Percentiles rank a stretch among this genome's conserved stretches.
These are phyloP conservation scores for Crocallis elinguaria DNA, from an alignment of 2,888 invertebrate genomes.

Conservation along the genomic window DNA sequence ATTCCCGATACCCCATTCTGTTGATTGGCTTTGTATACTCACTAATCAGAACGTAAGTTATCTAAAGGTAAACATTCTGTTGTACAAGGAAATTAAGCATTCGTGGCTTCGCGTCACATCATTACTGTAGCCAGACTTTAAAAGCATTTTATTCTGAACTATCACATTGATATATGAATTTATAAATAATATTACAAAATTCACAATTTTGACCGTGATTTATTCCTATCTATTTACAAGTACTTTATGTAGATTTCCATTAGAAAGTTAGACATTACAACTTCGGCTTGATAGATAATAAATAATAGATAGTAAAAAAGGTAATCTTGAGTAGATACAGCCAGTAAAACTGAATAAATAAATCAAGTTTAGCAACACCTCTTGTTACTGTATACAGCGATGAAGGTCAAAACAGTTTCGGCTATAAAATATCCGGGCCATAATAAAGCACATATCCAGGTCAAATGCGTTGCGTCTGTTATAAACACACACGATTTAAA, in stretches of 20 bases:
- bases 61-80: too few species aligned
- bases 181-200: too few species aligned
- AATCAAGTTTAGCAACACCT: slow-evolving; percentile 9
- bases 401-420: slow-evolving; percentile 28
- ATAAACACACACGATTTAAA: slow-evolving; percentile 22
- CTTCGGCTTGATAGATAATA: background rate
- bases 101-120: too few species aligned
- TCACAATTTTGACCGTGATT: too few species aligned
- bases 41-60: background rate
- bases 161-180: too few species aligned
- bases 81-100: too few species aligned
- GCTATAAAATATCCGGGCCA: slow-evolving; percentile 25
- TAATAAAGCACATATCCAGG: slow-evolving; percentile 30
- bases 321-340: background rate
- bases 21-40: slow-evolving; percentile 1
- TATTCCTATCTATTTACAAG: too few species aligned
- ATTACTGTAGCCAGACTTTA: too few species aligned
- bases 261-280: too few species aligned
- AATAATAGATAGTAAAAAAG: background rate
- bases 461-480: slow-evolving; percentile 26
- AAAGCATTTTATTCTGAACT: too few species aligned
- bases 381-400: slow-evolving; percentile 22
- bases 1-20: slow-evolving; percentile 2
- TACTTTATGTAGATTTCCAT: too few species aligned
- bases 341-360: slow-evolving; percentile 6